Evolutionary conservation across 2,888 invertebrate genomes (phyloP), one percentile per base, ranked within the genome.

Genomic region (Drosophila diplacantha): DNA sequence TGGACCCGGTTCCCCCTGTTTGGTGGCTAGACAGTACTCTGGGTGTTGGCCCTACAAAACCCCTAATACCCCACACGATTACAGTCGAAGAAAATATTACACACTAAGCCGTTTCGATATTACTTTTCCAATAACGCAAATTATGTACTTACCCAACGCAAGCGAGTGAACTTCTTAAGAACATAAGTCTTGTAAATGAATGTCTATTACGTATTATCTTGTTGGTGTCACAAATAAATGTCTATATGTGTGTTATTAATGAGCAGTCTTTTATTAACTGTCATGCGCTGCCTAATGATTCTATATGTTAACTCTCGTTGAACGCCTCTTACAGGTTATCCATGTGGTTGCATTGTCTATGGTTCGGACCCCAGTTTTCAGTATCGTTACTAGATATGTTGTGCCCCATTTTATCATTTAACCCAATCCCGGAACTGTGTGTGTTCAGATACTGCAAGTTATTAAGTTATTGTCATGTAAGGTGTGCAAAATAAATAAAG

Each of bases 311-410:
- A 44, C 63, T 74, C 41, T 46, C 26, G 61, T 56, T 53, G 46
- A 78, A 77, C 79, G 53, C 73, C 76, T 73, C 75, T 84, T 84
- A 60, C 85, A 87, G 87, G 85, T 72, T 87, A 86, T 72, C 87
- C 86, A 32, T 87, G 87, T 81, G 84, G 85, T 75, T 87, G 88
- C 70, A 85, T 87, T 83, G 86, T 83, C 65, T 87, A 86, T 72
- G 74, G 83, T 52, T 85, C 87, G 74, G 87, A 88, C 77, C 85
- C 87, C 38, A 72, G 74, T 72, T 85, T 86, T 69, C 87, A 86
- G 70, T 78, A 85, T 83, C 86, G 84, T 72, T 87, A 86, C 74
- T 87, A 80, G 79, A 32, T 50, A 51, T 61, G 52, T 67, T 62
- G 38, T 35, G 59, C 41, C 24, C 32, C 49, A 43, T 65, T 57